Conservation (phyloP, 1,140 invertebrate species). For the Zaprionus vittiger region DNA sequence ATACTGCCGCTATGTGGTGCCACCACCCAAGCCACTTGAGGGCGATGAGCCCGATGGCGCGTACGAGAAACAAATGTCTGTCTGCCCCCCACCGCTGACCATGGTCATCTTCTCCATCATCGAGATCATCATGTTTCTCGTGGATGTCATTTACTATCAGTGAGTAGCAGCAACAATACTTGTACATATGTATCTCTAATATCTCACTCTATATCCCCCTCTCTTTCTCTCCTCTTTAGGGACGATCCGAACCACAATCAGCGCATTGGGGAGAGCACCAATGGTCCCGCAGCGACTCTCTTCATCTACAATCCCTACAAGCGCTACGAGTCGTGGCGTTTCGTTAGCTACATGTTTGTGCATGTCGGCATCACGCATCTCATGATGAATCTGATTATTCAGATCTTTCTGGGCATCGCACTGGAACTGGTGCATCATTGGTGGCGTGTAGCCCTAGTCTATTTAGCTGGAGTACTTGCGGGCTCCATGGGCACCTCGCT, state of each 20-base stretch:
- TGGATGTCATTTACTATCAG: conserved; percentile 86
- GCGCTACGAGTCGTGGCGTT: conserved; percentile 96
- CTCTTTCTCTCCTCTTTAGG: conserved; percentile 26
- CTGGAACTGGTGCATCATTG: conserved; percentile 98
- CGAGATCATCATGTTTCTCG: conserved; percentile 89
- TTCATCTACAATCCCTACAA: conserved; percentile 96
- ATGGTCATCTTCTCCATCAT: conserved; percentile 92
- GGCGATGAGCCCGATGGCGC: conserved; percentile 87
- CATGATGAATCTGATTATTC: conserved; percentile 96
- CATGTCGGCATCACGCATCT: conserved; percentile 95
- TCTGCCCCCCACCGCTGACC: conserved; percentile 93
- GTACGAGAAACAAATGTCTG: conserved; percentile 94
- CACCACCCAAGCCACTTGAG: conserved; percentile 85
- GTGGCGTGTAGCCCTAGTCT: conserved; percentile 94
- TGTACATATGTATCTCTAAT: no score
- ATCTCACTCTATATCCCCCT: not conserved
- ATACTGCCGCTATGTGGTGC: conserved; percentile 86
- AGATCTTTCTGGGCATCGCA: conserved; percentile 95
- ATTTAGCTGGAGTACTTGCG: conserved; percentile 92
- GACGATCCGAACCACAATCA: conserved; percentile 78
- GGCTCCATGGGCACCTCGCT: conserved; percentile 96
- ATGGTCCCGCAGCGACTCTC: conserved; percentile 89
- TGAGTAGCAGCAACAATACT: conserved; percentile 34
- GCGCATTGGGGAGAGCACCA: conserved; percentile 84
- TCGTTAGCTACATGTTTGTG: conserved; percentile 98